phyloP scores from a whole-genome alignment of 1,140 invertebrate genomes.

The Cotesia glomerata region DNA sequence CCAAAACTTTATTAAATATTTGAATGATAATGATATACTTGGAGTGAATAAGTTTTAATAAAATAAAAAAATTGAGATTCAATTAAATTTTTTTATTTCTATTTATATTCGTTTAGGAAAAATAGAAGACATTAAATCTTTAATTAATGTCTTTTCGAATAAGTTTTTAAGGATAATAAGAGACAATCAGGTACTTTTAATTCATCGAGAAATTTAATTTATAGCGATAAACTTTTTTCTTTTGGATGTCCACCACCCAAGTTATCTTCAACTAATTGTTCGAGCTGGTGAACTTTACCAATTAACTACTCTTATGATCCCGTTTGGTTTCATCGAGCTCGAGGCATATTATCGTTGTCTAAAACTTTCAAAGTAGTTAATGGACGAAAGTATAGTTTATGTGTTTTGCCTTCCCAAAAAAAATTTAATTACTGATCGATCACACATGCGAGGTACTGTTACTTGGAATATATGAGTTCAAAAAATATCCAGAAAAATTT shows the following conservation, averaged over 20 bases:
- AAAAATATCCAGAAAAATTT: too few relatives aligned
- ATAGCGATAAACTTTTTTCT: conserved; percentile 28
- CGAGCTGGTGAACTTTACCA: conserved; percentile 32
- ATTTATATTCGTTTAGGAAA: too few relatives aligned
- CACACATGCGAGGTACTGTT: too few relatives aligned
- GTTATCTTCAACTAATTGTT: conserved; percentile 33
- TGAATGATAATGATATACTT: too few relatives aligned
- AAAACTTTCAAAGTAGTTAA: neutral
- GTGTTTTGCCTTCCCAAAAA: neutral
- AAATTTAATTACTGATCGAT: neutral
- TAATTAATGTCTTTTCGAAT: neutral
- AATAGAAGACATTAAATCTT: too few relatives aligned
- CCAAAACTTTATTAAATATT: too few relatives aligned
- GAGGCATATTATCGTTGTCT: neutral
- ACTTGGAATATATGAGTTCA: too few relatives aligned
- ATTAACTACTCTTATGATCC: conserved; percentile 31
- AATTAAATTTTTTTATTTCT: too few relatives aligned
- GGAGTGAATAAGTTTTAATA: too few relatives aligned
- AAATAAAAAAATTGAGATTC: too few relatives aligned
- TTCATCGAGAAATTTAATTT: conserved; percentile 34
- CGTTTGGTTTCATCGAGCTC: neutral
- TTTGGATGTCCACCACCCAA: conserved; percentile 13
- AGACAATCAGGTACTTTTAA: conserved; percentile 6
- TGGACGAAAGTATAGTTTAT: neutral
- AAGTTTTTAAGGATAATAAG: too few relatives aligned